These are phyloP conservation scores for Mus caroli DNA, from an alignment of 2,797 vertebrate species.

Conservation along the genomic window DNA sequence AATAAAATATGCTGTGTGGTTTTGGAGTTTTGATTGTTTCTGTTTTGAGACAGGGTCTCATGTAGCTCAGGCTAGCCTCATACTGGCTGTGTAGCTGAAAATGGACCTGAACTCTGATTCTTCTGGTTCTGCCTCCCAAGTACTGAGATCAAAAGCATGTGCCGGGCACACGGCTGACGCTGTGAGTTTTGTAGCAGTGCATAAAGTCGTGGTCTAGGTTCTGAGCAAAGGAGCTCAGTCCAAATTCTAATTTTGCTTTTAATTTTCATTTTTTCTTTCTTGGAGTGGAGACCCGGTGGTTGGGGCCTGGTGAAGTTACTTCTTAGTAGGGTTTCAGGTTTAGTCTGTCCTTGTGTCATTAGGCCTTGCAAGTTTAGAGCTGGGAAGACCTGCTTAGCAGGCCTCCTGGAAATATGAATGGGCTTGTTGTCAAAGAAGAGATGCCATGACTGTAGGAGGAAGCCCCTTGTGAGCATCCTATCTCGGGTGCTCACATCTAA, in stretches of 20 bases:
- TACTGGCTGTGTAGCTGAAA: not conserved
- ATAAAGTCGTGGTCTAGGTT: not conserved
- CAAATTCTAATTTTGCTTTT: slow-evolving; percentile 1
- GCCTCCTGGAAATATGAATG: not conserved
- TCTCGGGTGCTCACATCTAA: not conserved
- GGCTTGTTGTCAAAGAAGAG: not conserved
- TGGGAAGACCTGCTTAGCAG: not conserved
- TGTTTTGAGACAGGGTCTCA: not conserved
- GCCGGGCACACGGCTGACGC: not conserved
- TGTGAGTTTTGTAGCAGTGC: not conserved
- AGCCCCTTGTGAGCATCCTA: not conserved
- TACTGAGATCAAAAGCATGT: not conserved
- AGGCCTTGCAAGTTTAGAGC: not conserved
- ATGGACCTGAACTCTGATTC: not conserved
- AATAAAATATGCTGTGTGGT: not conserved
- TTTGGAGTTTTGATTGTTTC: slow-evolving; percentile 2
- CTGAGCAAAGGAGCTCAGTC: not conserved
- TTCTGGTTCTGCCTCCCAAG: not conserved
- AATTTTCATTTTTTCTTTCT: slow-evolving; percentile 12
- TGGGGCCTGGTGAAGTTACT: not conserved
- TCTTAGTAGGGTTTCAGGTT: not conserved
- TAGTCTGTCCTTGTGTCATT: not conserved
- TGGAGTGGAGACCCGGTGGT: not conserved
- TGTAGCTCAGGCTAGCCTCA: not conserved
- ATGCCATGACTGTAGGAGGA: not conserved